Evolutionary conservation across 2,113 vertebrate species (phyloP).

Genomic region (Atlantisia rogersi): DNA sequence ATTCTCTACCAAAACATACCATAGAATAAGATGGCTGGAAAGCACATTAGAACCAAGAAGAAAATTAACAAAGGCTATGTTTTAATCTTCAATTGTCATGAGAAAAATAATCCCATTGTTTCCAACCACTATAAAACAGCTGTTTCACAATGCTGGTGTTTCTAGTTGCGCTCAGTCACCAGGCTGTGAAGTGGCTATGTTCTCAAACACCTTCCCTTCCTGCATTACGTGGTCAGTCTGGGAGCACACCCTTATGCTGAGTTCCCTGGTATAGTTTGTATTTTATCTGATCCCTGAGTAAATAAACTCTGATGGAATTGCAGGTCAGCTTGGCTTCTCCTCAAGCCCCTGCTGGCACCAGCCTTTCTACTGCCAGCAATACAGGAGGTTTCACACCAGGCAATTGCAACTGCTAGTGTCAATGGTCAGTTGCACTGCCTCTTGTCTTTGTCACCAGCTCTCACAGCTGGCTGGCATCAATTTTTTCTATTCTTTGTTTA

Average conservation of each 20-base stretch:
- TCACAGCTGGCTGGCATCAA: conserved; percentile 43
- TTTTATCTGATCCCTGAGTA: neutral
- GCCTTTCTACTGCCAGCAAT: neutral
- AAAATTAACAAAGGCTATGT: neutral
- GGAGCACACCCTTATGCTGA: accelerated
- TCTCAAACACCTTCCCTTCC: neutral
- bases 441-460: conserved; percentile 38
- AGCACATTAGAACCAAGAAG: neutral
- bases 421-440: conserved; percentile 1
- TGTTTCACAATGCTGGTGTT: neutral
- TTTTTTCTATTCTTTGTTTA: conserved; percentile 5
- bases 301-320: neutral
- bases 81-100: neutral
- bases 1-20: neutral
- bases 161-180: neutral
- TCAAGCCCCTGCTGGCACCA: neutral
- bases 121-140: neutral
- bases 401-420: neutral
- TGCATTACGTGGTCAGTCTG: neutral
- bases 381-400: conserved; percentile 5
- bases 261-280: neutral
- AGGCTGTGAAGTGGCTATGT: neutral
- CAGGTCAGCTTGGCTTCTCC: neutral
- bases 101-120: neutral
- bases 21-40: neutral